A percentile compares a stretch with the other conserved stretches of the same genome.
Evolutionary conservation across 2,113 vertebrate genomes (phyloP).

Genomic region (Otocyon megalotis): DNA sequence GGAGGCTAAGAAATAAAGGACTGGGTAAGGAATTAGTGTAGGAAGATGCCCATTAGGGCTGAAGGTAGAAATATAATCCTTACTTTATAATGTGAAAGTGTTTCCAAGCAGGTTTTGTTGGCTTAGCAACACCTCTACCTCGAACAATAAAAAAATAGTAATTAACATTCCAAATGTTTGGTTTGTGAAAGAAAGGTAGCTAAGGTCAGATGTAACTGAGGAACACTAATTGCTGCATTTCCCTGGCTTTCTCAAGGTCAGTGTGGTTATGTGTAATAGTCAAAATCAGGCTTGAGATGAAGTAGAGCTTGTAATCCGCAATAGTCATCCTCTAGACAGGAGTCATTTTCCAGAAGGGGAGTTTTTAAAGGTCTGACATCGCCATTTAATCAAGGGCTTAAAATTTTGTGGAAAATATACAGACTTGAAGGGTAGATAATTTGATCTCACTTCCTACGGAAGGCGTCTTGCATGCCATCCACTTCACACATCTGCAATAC

Average conservation of each 20-base stretch:
- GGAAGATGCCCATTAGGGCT: not conserved
- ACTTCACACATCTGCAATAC: not conserved
- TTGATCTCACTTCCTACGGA: not conserved
- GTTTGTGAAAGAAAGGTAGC: not conserved
- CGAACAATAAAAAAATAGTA: not conserved
- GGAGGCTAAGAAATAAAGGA: not conserved
- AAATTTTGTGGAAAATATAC: not conserved
- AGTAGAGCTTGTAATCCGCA: not conserved
- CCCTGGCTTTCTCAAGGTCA: not conserved
- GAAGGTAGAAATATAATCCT: not conserved
- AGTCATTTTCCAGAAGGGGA: not conserved
- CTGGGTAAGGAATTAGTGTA: not conserved
- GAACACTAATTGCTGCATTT: slow-evolving; percentile 31
- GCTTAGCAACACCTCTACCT: not conserved
- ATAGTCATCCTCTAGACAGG: not conserved
- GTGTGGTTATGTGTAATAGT: not conserved
- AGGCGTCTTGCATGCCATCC: not conserved
- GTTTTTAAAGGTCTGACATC: not conserved
- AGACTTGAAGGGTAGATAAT: not conserved
- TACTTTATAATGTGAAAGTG: not conserved
- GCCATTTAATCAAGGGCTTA: slow-evolving; percentile 12
- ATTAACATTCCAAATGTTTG: slow-evolving; percentile 19
- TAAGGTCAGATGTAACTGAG: not conserved
- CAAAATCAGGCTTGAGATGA: slow-evolving; percentile 14
- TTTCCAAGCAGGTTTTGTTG: not conserved